Evolutionary conservation across 2,888 invertebrate genomes (phyloP), one percentile per base, ranked within the genome.

Genomic region (Ormyrus pomaceus): DNA sequence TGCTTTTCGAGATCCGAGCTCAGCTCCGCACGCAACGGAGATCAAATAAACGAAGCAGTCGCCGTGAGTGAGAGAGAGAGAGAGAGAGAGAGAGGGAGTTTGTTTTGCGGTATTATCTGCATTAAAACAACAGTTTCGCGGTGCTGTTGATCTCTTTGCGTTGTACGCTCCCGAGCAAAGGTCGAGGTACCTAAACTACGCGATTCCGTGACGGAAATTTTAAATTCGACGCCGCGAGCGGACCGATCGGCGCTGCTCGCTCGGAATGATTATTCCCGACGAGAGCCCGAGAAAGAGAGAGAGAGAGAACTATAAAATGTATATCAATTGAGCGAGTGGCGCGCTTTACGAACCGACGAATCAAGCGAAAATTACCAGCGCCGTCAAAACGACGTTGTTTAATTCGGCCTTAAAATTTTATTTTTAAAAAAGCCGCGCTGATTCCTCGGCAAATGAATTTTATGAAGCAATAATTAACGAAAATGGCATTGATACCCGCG

Each of bases 181-280:
- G 66, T 9, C 34, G 48, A 70, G 11, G 50, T 13, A 34, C 64
- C n/a, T 13, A 62, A 62, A 55, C 9, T 48, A 51, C 55, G 48
- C 59, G 56, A 56, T 59, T 19, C 7, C 78, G 78, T 73, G 62
- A 79, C 68, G 19, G 5, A 69, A 73, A 69, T 79, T 78, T 78
- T 73, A 68, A 79, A 79, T 79, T 73, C 48, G 45, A 8, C 46
- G 9, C 50, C 6, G 34, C 9, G 1, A 34, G 5, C n/a, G 10
- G 9, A 55, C 4, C 19, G 48, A 10, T 34, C 9, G 34, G n/a
- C 62, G 8, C 3, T 59, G 46, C 45, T 45, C 45, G 34, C 50
- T 3, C 10, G 10, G n/a, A 50, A 71, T 71, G 61, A 45, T 58
- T 8, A 61, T 61, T 73, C 62, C 46, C 53, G 45, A 48, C 56